Conservation (phyloP, 2,888 invertebrate species). For the Pristionchus maxplancki region DNA sequence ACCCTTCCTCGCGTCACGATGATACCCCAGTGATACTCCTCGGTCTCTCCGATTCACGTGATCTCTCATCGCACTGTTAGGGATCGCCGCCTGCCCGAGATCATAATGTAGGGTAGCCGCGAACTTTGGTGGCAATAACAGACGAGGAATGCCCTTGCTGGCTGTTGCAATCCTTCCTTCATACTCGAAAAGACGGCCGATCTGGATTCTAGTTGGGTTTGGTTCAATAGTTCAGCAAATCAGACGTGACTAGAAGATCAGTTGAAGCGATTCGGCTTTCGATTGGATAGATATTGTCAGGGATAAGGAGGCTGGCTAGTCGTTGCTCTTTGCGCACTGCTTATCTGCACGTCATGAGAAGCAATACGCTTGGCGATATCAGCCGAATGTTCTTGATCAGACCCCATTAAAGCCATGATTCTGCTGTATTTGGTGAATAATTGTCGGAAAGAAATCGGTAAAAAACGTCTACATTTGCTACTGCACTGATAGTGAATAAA, state of each 20-base stretch:
- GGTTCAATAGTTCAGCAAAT: too few species aligned
- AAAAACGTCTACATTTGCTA: too few species aligned
- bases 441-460: too few species aligned
- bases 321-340: not conserved
- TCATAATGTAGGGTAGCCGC: not conserved
- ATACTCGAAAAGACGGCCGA: too few species aligned
- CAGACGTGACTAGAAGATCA: too few species aligned
- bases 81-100: not conserved
- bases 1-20: not conserved
- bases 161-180: not conserved
- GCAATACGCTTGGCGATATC: not conserved
- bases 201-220: too few species aligned
- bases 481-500: not conserved
- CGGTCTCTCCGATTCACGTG: not conserved
- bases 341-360: slow-evolving; percentile 1
- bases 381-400: too few species aligned
- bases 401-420: too few species aligned
- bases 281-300: not conserved
- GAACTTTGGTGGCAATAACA: not conserved
- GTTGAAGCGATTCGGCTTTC: too few species aligned
- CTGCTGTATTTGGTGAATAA: too few species aligned
- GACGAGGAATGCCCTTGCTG: too few species aligned
- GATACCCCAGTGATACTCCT: not conserved
- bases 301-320: not conserved
- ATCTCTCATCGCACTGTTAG: not conserved